phyloP scores from a whole-genome alignment of 2,797 vertebrate species.

The Merluccius polli region DNA sequence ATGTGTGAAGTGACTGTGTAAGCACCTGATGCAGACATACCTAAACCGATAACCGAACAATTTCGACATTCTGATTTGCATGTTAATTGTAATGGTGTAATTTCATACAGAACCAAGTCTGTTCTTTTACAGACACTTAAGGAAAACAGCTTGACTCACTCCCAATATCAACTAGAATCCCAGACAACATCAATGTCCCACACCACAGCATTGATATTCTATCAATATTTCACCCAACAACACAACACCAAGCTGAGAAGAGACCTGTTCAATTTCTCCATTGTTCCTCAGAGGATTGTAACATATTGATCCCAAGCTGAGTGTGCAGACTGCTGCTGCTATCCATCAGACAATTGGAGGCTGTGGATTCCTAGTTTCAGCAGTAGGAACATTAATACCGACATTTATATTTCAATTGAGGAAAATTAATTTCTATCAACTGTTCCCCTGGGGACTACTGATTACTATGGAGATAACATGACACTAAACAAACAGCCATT shows the following conservation, averaged over 20 bases:
- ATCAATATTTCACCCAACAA: slow-evolving; percentile 37
- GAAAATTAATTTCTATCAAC: slow-evolving; percentile 31
- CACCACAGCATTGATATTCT: slow-evolving; percentile 23
- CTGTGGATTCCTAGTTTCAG: slow-evolving; percentile 13
- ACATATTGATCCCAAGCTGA: neutral
- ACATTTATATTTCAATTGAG: slow-evolving; percentile 22
- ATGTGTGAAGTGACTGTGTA: neutral
- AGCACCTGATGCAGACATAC: neutral
- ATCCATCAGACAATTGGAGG: slow-evolving; percentile 28
- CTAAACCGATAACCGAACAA: too few species aligned
- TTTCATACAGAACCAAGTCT: too few species aligned
- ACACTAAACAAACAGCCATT: slow-evolving; percentile 31
- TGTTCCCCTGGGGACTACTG: slow-evolving; percentile 16
- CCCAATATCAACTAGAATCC: slow-evolving; percentile 20
- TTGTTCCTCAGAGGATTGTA: neutral
- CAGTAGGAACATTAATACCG: slow-evolving; percentile 11
- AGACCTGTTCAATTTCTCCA: slow-evolving; percentile 19
- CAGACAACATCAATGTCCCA: slow-evolving; percentile 41
- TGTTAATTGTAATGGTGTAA: too few species aligned
- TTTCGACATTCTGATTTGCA: too few species aligned
- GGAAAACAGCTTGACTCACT: neutral
- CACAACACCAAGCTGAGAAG: slow-evolving; percentile 5
- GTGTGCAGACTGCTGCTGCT: neutral
- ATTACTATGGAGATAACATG: slow-evolving; percentile 49
- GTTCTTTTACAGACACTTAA: too few species aligned